Evolutionary conservation across 2,797 vertebrate genomes (phyloP).

Genomic region (Sebastes wilsoni): DNA sequence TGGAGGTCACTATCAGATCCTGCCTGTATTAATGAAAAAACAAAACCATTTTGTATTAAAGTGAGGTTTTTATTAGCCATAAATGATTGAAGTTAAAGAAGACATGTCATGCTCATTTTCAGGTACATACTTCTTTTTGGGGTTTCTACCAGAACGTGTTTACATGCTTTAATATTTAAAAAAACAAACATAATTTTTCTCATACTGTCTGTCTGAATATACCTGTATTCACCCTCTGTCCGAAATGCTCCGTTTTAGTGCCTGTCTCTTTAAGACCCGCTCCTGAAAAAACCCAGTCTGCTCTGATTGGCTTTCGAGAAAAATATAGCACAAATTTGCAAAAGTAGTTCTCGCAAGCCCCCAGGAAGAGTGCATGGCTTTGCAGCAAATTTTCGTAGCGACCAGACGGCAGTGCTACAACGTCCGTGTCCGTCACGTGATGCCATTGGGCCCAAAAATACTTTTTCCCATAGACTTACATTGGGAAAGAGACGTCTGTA

Average conservation of each 20-base stretch:
- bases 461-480: too few relatives aligned
- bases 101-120: background rate
- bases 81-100: background rate
- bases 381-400: too few relatives aligned
- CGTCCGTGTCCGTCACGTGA: too few relatives aligned
- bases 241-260: too few relatives aligned
- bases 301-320: too few relatives aligned
- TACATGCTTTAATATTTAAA: background rate
- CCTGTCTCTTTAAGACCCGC: background rate
- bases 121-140: background rate
- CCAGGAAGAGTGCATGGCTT: too few relatives aligned
- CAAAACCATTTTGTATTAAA: background rate
- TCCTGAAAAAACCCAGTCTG: background rate
- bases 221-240: background rate
- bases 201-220: background rate
- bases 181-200: background rate
- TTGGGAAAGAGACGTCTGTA: too few relatives aligned
- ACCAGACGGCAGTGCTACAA: too few relatives aligned
- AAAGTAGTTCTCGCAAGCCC: too few relatives aligned
- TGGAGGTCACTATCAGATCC: background rate
- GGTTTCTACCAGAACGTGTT: background rate
- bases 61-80: background rate
- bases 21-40: background rate
- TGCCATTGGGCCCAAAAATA: too few relatives aligned
- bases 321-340: too few relatives aligned